These are phyloP conservation scores for Heptranchias perlo DNA, from an alignment of 2,113 vertebrate species.

Conservation along the genomic window DNA sequence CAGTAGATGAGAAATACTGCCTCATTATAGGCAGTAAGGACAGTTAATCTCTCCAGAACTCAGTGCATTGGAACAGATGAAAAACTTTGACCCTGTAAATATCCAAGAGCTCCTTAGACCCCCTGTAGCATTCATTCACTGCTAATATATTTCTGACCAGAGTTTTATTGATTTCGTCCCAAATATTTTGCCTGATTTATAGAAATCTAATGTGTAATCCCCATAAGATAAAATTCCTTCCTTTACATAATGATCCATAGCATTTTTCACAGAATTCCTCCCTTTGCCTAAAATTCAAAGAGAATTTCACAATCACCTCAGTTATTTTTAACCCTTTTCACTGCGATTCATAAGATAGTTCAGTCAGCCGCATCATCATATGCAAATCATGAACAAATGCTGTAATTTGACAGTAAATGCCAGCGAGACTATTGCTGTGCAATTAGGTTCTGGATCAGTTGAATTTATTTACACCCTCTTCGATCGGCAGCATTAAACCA, in stretches of 20 bases:
- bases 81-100: not conserved
- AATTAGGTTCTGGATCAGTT: constrained; percentile 23
- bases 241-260: not conserved
- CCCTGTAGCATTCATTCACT: not conserved
- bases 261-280: not conserved
- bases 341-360: not conserved
- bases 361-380: not conserved
- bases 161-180: not conserved
- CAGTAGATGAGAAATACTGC: not conserved
- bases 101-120: not conserved
- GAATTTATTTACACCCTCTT: not conserved
- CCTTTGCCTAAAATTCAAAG: not conserved
- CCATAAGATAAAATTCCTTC: not conserved
- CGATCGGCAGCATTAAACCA: constrained; percentile 2
- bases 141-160: not conserved
- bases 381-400: not conserved
- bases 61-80: not conserved
- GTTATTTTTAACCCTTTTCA: not conserved
- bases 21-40: not conserved
- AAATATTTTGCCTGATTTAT: not conserved
- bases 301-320: not conserved
- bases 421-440: not conserved
- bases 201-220: not conserved
- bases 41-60: not conserved
- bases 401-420: not conserved